Conservation (phyloP, 2,888 invertebrate species). For the Acronicta aceris region DNA sequence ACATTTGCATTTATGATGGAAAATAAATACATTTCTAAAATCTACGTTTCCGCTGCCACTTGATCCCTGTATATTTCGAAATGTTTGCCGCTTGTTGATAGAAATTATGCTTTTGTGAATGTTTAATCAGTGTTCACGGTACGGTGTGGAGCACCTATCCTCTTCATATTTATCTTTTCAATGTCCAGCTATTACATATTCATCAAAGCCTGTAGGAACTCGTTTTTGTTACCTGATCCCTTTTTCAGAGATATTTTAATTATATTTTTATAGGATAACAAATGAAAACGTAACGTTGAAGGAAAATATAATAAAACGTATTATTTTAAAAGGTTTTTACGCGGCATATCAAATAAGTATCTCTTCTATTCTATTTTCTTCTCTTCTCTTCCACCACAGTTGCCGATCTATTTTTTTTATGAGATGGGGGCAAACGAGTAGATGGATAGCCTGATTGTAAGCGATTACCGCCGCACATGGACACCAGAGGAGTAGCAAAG, state of each 20-base stretch:
- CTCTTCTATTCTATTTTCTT: too few relatives aligned
- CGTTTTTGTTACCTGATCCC: constrained; percentile 15
- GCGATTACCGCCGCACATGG: too few relatives aligned
- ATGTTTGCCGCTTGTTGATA: constrained; percentile 32
- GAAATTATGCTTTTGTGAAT: constrained; percentile 29
- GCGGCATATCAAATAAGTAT: too few relatives aligned
- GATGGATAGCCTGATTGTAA: too few relatives aligned
- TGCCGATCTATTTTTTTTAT: too few relatives aligned
- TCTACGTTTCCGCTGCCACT: background rate
- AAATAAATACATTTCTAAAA: background rate
- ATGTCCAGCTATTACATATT: constrained; percentile 40
- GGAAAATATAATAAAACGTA: too few relatives aligned
- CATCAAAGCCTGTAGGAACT: constrained; percentile 39
- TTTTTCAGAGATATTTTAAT: constrained; percentile 21
- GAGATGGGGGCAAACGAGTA: too few relatives aligned
- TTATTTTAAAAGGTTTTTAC: too few relatives aligned
- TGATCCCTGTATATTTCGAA: constrained; percentile 8
- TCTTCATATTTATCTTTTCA: constrained; percentile 48
- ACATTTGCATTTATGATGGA: too few relatives aligned
- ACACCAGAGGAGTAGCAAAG: too few relatives aligned
- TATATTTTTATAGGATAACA: background rate
- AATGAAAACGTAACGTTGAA: too few relatives aligned
- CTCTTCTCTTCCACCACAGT: too few relatives aligned
- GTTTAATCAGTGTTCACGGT: constrained; percentile 22
- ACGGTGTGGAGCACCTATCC: background rate